Base-by-base conservation (phyloP, 2,888 invertebrate genomes). In the Hydriomena furcata region DNA sequence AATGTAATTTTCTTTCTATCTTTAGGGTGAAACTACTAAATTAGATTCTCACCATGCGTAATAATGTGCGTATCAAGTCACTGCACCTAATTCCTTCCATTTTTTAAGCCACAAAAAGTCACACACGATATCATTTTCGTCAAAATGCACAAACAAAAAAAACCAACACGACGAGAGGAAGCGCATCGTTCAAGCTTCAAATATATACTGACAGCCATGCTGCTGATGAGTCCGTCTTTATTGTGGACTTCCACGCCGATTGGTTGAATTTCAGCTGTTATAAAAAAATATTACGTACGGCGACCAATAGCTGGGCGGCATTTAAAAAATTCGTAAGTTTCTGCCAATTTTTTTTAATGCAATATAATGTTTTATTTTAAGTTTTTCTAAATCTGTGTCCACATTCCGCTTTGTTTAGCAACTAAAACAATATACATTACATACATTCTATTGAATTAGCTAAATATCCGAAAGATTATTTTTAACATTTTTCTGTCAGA, bases 171-270 rank as follows among this genome's bases (percentile, higher is more conserved):
- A 93, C 92, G 94, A 94, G 93, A 95, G 95, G 95, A 94, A 94
- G 93, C 93, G 93, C 95, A 95, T 95, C 93, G 92, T 93, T 89
- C 93, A 93, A 93, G 93, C 93, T 94, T 95, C 95, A 96, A 95
- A 96, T 97, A 95, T 97, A 97, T 97, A 98, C 96, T 97, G 97
- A 95, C 96, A 95, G 96, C 96, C 96, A 96, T 96, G 94, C 95
- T 95, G 95, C 93, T 92, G 93, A 93, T 93, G 93, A 94, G 93
- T 93, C 94, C 93, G 94, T 93, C 94, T 95, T 95, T 95, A 94
- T 94, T 93, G 92, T 92, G 91, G 91, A 90, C 91, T 92, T 91
- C 90, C 73, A 71, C 84, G 91, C 91, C 87, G 91, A 94, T 94
- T 94, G 94, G 94, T 83, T 73, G 76, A 82, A 76, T 71, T 56